Conservation (phyloP, 2,888 invertebrate species). For the Pandemis heparana region DNA sequence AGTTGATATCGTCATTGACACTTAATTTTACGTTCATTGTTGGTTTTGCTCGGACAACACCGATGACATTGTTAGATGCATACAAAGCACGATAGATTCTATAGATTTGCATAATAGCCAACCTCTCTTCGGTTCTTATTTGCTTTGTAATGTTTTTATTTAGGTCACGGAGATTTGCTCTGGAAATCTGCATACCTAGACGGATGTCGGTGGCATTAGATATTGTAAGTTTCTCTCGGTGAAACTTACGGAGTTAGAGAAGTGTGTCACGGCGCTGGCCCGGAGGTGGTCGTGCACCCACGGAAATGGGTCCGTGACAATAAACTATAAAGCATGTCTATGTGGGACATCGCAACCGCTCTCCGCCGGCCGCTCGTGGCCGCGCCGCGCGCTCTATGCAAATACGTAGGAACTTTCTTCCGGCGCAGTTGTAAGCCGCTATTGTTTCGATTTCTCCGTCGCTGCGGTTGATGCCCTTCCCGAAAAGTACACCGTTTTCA, state of each 20-base stretch:
- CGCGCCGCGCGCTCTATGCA: slow-evolving; percentile 67
- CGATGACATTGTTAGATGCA: slow-evolving; percentile 24
- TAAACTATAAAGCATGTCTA: slow-evolving; percentile 80
- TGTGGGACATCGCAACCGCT: slow-evolving; percentile 72
- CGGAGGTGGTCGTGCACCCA: slow-evolving; percentile 73
- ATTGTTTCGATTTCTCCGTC: slow-evolving; percentile 79
- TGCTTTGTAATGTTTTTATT: slow-evolving; percentile 72
- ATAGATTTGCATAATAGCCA: slow-evolving; percentile 54
- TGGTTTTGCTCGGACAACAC: neutral
- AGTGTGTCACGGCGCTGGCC: slow-evolving; percentile 75
- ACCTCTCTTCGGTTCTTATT: slow-evolving; percentile 64
- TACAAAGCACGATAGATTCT: slow-evolving; percentile 16
- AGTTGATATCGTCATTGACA: slow-evolving; percentile 69
- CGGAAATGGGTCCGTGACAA: slow-evolving; percentile 81
- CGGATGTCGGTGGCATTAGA: slow-evolving; percentile 82
- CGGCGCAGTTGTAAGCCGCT: slow-evolving; percentile 71
- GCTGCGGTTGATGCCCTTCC: slow-evolving; percentile 58
- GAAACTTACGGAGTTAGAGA: slow-evolving; percentile 82
- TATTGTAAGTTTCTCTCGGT: slow-evolving; percentile 83
- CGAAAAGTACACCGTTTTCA: slow-evolving; percentile 45
- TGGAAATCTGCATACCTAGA: slow-evolving; percentile 82
- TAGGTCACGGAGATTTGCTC: slow-evolving; percentile 80
- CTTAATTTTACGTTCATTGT: slow-evolving; percentile 25
- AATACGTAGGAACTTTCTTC: slow-evolving; percentile 81
- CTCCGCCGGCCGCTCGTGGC: slow-evolving; percentile 61